Evolutionary conservation across 2,888 invertebrate genomes (phyloP), one percentile per base, ranked within the genome.

Genomic region (Ecliptopera silaceata): DNA sequence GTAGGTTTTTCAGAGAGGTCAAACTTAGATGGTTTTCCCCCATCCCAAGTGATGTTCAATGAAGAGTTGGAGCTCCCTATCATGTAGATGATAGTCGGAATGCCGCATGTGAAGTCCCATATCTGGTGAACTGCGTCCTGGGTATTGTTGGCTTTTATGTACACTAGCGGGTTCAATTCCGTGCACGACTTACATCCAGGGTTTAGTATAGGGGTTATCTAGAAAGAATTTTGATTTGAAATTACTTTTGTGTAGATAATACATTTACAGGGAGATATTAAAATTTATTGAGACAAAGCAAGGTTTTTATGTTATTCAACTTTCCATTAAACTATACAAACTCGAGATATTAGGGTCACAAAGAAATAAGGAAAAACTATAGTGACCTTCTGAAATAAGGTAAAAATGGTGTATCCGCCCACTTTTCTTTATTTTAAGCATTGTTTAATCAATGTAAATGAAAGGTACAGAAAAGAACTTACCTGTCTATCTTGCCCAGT

Each of bases 51-150:
- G 8, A 95, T 80, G 5, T 72, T 69, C 4, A 95, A 63, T 0
- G 84, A 77, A 0, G 92, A 81, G 51, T 91, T 84, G 0, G 80
- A 63, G 0, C 84, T 75, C 0, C 93, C 93, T 0, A 93, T 73
- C 0, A 92, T 90, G 26, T 93, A 79, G 12, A 94, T 78, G 20
- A 95, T 70, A 0, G 93, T 92, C 0, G 95, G 95, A 38, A 90
- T 83, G 3, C 92, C 90, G 18, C 69, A 53, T 2, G 92, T 89
- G 66, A 95, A 94, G 78, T 94, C 94, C 93, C 95, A 94, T 43
- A 95, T 65, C 72, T 94, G 94, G 72, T 95, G 95, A 0, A 95
- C 75, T 0, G 92, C 91, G 75, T 95, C 94, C 42, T 89, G 79
- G 1, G 77, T 58, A 0, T 94, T 93, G 17, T 86, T 89, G 0